Conservation (phyloP, 2,113 vertebrate species). For the Ibidorhyncha struthersii region DNA sequence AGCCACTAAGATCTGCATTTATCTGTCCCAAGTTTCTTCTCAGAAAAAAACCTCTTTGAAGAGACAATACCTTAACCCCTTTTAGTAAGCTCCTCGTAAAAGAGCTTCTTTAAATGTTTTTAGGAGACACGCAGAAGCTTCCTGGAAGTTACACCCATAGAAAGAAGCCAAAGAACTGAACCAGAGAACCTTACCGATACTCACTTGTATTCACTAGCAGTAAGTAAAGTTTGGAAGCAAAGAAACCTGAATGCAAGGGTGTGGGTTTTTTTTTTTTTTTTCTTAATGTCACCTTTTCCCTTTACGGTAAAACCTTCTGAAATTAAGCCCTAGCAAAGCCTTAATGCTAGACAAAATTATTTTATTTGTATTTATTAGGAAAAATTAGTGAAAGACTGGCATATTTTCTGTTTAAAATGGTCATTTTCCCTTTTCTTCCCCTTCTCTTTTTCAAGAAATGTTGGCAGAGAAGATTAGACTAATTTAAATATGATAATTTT, state of each 20-base stretch:
- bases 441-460: neutral
- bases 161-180: neutral
- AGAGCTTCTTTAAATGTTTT: neutral
- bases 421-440: neutral
- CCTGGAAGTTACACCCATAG: neutral
- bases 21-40: conserved; percentile 16
- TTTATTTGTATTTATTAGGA: neutral
- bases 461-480: neutral
- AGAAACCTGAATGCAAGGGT: neutral
- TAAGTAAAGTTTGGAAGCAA: neutral
- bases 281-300: neutral
- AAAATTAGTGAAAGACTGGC: neutral
- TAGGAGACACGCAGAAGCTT: neutral
- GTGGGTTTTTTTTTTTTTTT: rapidly evolving
- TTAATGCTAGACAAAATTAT: neutral
- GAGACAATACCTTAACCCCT: neutral
- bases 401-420: neutral
- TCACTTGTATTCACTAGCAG: neutral
- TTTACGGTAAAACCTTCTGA: neutral
- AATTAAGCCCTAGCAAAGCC: neutral
- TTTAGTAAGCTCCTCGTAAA: neutral
- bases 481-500: neutral
- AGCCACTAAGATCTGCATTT: neutral
- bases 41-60: neutral
- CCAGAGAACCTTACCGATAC: neutral